Evolutionary conservation across 1,140 invertebrate species (phyloP), one percentile per base, ranked within the genome.

Genomic region (Drosophila hydei): DNA sequence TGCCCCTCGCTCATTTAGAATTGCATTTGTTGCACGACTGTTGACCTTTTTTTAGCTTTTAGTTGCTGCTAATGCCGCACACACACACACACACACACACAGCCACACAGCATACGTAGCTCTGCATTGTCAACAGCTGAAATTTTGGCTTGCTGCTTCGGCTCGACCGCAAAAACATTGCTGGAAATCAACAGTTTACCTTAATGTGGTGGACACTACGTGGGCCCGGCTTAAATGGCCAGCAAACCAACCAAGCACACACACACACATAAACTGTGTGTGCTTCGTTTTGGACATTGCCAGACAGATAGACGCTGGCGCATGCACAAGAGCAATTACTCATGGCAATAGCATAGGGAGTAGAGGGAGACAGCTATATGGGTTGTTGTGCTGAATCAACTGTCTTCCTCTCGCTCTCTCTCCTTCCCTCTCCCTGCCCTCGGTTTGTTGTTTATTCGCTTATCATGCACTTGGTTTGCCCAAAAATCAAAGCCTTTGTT

Each of bases 161-260:
- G 14, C 36, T 33, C 25, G 45, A 72, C 50, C 75, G 48, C 72
- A 73, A 58, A 56, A 65, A 12, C 42, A 74, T 62, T 83, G 77
- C 83, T 60, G 48, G 72, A 77, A 79, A 87, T 88, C 83, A 87
- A 88, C 83, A 83, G 83, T 83, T 87, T 87, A 88, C 83, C 84
- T 88, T 64, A 67, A 59, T 48, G 72, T 74, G 67, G 47, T 71
- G 42, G 50, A 48, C 84, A 54, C 56, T 25, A 45, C 42, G 50
- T 67, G 61, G 70, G 47, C 63, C 63, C 30, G 76, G 77, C 69
- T 68, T 77, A 81, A 87, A 88, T 78, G 77, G 77, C 80, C 71
- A 71, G 33, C n/a, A 79, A 81, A 77, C 54, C 71, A 72, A 51
- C 60, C 71, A 59, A 51, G 59, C 38, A 80, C 81, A 80, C 54